Evolutionary conservation across 2,113 vertebrate genomes (phyloP), one percentile per base, ranked within the genome.

Genomic region (Aspidoscelis tigris): DNA sequence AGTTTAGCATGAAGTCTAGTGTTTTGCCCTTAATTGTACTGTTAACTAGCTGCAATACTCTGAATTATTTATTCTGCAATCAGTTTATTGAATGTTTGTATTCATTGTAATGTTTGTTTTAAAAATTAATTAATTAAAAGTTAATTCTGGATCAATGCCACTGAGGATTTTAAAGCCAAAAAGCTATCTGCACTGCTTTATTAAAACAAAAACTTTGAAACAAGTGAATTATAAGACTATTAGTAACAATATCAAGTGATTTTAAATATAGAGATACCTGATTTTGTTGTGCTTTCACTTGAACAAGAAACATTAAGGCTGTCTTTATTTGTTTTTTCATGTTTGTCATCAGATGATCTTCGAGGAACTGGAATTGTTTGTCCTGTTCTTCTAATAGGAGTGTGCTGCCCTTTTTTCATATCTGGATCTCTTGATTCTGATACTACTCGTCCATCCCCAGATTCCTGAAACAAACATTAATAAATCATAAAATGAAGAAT

Each of bases 281-380:
- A 80, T 91, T 97, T 97, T n/a, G 88, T 80, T 50, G 91, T 55
- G 79, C 90, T 96, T 88, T 97, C 96, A 83, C 89, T 87, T 70
- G 89, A 88, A 47, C 89, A 94, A 76, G 66, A 84, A 81, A 75
- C 41, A 69, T 39, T 83, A 86, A 90, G 76, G 43, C 90, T 88
- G n/a, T 97, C 96, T 90, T 95, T 97, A 77, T 53, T 88, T 20
- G 78, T 80, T 94, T 95, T 97, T 91, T 96, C 96, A 88, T 86
- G 94, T 93, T 95, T 97, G 64, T 97, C 96, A 86, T 97, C 96
- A 79, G 95, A 92, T 2, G 94, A 91, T 61, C 93, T 90, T 12
- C 95, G 93, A 86, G 94, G 92, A 92, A 88, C 73, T 76, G 86
- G 61, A 88, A 89, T 58, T 87, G 90, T 78, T 85, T 96, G 96